phyloP scores from a whole-genome alignment of 2,113 vertebrate species.

The Microcebus ravelobensis region DNA sequence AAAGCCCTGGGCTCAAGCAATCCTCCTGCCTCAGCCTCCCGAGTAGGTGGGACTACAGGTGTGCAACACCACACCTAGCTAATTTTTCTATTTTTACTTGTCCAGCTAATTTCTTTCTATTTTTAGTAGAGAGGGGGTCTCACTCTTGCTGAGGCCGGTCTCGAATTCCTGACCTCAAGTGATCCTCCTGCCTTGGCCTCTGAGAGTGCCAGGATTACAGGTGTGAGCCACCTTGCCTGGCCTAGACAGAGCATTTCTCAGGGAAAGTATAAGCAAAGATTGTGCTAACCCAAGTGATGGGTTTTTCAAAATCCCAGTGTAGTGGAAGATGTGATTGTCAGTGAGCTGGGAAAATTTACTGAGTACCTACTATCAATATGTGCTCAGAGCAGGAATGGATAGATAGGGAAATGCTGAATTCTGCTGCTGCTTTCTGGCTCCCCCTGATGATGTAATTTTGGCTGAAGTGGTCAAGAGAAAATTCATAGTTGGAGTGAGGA shows the following conservation, averaged over 20 bases:
- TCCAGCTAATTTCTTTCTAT: too few species aligned
- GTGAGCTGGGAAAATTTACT: background rate
- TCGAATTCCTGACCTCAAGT: too few species aligned
- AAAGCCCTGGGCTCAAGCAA: too few species aligned
- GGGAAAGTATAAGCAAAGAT: background rate
- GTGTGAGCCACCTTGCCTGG: too few species aligned
- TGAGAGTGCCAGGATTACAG: too few species aligned
- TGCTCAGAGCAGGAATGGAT: background rate
- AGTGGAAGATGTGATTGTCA: background rate
- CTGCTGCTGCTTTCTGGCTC: background rate
- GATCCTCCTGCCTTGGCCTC: too few species aligned
- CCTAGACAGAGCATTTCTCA: background rate
- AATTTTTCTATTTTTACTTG: too few species aligned
- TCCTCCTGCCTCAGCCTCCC: too few species aligned
- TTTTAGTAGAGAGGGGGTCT: too few species aligned
- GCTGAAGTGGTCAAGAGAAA: constrained; percentile 17
- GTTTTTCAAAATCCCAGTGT: background rate
- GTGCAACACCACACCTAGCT: too few species aligned
- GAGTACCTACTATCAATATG: background rate
- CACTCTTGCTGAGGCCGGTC: too few species aligned
- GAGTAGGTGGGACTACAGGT: too few species aligned
- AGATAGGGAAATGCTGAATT: background rate
- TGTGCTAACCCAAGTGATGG: background rate
- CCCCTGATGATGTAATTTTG: background rate
- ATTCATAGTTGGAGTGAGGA: background rate